phyloP scores from a whole-genome alignment of 2,888 invertebrate genomes.

The Xylota sylvarum region DNA sequence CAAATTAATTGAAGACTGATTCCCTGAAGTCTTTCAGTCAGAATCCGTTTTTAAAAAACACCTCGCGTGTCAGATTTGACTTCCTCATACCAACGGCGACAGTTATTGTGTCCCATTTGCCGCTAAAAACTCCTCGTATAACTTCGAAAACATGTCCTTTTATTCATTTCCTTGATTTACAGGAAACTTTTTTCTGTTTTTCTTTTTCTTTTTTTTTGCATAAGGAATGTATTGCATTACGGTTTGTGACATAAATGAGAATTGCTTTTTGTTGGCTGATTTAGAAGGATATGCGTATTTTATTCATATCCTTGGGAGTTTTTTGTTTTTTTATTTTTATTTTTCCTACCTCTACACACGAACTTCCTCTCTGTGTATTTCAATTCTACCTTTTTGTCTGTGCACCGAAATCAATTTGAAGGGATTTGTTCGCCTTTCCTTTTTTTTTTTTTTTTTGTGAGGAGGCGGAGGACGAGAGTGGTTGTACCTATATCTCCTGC shows the following conservation, averaged over 20 bases:
- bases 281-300: conserved; percentile 62
- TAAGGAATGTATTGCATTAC: conserved; percentile 43
- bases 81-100: neutral
- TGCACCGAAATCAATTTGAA: conserved; percentile 71
- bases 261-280: conserved; percentile 60
- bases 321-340: conserved; percentile 24
- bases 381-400: neutral
- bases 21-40: neutral
- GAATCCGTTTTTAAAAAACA: neutral
- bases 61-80: neutral
- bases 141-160: conserved; percentile 40
- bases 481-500: conserved; percentile 1
- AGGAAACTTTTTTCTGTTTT: neutral
- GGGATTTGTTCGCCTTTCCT: conserved; percentile 67
- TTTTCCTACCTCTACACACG: conserved; percentile 1
- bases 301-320: conserved; percentile 65
- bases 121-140: neutral
- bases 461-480: conserved; percentile 26
- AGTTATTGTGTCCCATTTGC: conserved; percentile 6
- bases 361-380: conserved; percentile 2
- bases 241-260: conserved; percentile 62
- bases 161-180: conserved; percentile 35
- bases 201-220: neutral
- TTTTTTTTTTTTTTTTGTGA: no score
- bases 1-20: no score